Evolutionary conservation across 2,113 vertebrate species (phyloP), one percentile per base, ranked within the genome.

Genomic region (Cephalopterus ornatus): DNA sequence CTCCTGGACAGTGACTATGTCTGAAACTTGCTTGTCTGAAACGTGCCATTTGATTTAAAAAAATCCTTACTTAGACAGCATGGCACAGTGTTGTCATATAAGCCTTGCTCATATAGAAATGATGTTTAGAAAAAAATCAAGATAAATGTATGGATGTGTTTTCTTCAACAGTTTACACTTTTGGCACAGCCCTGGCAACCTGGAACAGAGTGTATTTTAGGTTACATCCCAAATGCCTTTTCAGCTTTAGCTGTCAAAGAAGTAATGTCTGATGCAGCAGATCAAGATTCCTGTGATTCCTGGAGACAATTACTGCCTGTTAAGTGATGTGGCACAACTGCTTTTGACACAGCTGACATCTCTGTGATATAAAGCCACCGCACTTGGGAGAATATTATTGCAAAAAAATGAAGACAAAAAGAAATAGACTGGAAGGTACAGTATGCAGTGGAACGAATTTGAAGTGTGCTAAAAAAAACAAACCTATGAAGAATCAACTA

Each of bases 261-360:
- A 89, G 20, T 37, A 46, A 74, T 15, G 39, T 72, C 78, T 79
- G 67, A 93, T 91, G 91, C 68, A 88, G 85, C 56, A 92, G 68
- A 63, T 66, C 55, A 67, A 94, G 92, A 97, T 94, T 90, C 79
- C 94, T 94, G 35, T 65, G 79, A 79, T 94, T 95, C 66, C 83
- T 93, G 73, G 88, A 75, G 49, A 68, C 62, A 93, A 90, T 74
- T 81, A 85, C 55, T 94, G 75, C 46, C 68, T 87, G 47, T 76
- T 80, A 52, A 92, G 58, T 77, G 80, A 55, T 12, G 18, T 49
- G 66, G n/a, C 70, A 75, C 68, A 86, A 49, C 71, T 72, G 21
- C 82, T 82, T 73, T 77, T 87, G 53, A 71, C 92, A 49, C 33
- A 70, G 78, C 46, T 84, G 66, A 53, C 74, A 88, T 46, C 80